phyloP scores from a whole-genome alignment of 30 jellyfish, hydroid and myxozoan genomes.

The Sanderia malayensis region DNA sequence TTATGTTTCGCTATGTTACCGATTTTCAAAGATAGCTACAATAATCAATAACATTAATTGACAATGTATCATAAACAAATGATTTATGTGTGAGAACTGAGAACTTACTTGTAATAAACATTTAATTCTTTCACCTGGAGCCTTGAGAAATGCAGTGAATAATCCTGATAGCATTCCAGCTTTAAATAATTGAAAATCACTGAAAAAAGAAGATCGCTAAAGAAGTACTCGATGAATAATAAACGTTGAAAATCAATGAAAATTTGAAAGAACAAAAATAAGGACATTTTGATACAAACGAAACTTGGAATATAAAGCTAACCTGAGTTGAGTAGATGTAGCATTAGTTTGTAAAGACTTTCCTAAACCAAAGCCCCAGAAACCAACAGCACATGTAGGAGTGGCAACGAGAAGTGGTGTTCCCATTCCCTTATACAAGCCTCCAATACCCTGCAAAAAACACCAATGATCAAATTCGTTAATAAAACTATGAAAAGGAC shows the following conservation, averaged over 20 bases:
- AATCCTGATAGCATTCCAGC: slow-evolving; percentile 82
- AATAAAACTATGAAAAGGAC: not conserved
- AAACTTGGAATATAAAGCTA: too few species aligned
- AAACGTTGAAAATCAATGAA: too few species aligned
- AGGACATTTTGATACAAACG: too few species aligned
- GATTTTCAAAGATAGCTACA: too few species aligned
- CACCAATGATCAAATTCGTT: not conserved
- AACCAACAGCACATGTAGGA: slow-evolving; percentile 64
- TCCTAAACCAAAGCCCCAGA: slow-evolving; percentile 60
- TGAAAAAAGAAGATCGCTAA: slow-evolving; percentile 3
- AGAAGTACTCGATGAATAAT: too few species aligned
- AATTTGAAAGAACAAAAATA: too few species aligned
- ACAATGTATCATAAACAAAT: not conserved
- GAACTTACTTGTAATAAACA: slow-evolving; percentile 66
- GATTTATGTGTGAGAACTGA: not conserved
- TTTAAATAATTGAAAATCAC: slow-evolving; percentile 47
- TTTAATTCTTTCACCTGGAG: slow-evolving; percentile 73
- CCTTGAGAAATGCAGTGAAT: slow-evolving; percentile 35
- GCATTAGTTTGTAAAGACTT: slow-evolving; percentile 35
- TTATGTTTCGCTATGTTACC: too few species aligned
- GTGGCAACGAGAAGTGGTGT: slow-evolving; percentile 63
- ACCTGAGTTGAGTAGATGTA: too few species aligned
- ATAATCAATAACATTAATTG: too few species aligned
- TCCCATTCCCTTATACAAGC: slow-evolving; percentile 69
- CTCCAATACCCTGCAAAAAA: slow-evolving; percentile 50